phyloP scores from a whole-genome alignment of 2,888 invertebrate genomes.

The Cancer borealis region DNA sequence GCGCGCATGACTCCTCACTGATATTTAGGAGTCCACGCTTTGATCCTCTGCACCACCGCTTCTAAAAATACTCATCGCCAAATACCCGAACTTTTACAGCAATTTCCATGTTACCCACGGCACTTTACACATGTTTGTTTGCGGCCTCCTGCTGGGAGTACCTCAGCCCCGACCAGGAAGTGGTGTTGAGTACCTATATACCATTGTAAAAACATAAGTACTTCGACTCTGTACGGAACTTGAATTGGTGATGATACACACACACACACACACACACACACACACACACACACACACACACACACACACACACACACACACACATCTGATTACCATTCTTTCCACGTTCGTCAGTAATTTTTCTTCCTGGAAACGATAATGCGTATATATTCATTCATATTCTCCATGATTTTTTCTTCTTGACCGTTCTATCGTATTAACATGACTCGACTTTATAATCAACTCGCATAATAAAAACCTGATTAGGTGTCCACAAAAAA shows the following conservation, averaged over 20 bases:
- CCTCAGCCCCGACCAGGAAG: background rate
- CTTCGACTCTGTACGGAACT: background rate
- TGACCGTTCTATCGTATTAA: background rate
- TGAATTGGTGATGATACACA: background rate
- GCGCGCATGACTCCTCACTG: background rate
- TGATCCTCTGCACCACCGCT: background rate
- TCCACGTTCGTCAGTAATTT: background rate
- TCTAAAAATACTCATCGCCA: background rate
- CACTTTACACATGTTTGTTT: background rate
- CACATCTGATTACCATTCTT: background rate
- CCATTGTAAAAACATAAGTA: background rate
- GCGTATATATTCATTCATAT: background rate
- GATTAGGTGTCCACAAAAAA: background rate
- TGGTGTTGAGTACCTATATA: background rate
- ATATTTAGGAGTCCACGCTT: background rate
- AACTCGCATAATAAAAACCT: background rate
- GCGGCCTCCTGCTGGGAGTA: background rate
- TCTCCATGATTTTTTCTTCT: background rate
- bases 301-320: conserved; percentile 5
- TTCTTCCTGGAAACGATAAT: background rate
- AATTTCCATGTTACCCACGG: background rate
- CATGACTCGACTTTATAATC: background rate
- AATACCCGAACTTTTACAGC: background rate
- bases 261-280: background rate
- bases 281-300: background rate